Conservation (phyloP, 2,797 vertebrate genomes). For the Poeciliopsis turneri region DNA sequence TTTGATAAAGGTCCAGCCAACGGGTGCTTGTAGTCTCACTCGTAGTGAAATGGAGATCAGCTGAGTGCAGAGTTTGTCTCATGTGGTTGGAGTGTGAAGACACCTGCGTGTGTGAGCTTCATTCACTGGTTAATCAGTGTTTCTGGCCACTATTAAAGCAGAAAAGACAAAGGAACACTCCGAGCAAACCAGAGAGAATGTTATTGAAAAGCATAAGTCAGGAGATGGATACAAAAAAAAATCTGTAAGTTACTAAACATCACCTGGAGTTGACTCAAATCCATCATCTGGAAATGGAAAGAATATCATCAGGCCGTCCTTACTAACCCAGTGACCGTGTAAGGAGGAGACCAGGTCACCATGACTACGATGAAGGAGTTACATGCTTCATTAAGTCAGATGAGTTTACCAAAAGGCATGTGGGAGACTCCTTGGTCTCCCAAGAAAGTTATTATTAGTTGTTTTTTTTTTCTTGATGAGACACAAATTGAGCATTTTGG, state of each 20-base stretch:
- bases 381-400: too few species aligned
- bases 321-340: too few species aligned
- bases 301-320: background rate
- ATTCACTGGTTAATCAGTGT: background rate
- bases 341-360: too few species aligned
- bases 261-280: background rate
- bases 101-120: background rate
- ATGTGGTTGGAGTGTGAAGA: background rate
- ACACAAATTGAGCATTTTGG: too few species aligned
- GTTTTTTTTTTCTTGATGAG: too few species aligned
- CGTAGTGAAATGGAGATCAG: background rate
- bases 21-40: background rate
- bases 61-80: background rate
- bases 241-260: background rate
- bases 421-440: too few species aligned
- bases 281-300: background rate
- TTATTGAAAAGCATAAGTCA: background rate
- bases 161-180: background rate
- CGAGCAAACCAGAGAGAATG: background rate
- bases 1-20: background rate
- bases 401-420: too few species aligned
- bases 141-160: background rate
- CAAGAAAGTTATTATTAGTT: too few species aligned
- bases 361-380: too few species aligned
- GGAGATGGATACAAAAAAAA: background rate